Evolutionary conservation across 2,888 invertebrate species (phyloP), one percentile per base, ranked within the genome.

Genomic region (Nomada fabriciana): DNA sequence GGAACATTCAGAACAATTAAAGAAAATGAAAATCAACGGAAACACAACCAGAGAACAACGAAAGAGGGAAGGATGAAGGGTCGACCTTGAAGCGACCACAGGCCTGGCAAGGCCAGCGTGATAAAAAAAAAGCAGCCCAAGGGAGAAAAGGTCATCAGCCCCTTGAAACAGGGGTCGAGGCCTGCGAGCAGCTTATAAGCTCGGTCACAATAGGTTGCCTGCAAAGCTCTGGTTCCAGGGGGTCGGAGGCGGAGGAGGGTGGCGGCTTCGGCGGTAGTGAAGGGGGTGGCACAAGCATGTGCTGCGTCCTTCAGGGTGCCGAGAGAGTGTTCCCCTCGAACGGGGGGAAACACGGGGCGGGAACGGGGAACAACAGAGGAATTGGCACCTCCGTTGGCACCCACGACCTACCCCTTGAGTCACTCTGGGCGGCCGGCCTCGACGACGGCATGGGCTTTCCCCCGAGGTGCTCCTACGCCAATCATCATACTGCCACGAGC

Each of bases 351-450:
- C 90, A 89, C 88, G 87, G 83, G 61, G 50, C 82, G 15, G 83
- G 72, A 7, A 59, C 80, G 68, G 83, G 82, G 36, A 79, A 65
- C 79, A 82, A 73, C 80, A 82, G 82, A 63, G 81, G 83, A 23
- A 72, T 72, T n/a, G 80, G 82, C 29, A 81, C 86, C 69, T 85
- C 89, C n/a, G 81, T 87, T 55, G 89, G 88, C 53, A 87, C 90
- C 72, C 91, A 91, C 50, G 92, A 92, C 77, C 88, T 93, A 75
- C 93, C 93, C 68, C 88, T 93, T 73, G 93, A 94, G 86, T 93
- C 93, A 20, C 93, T 94, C 64, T 94, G 93, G 94, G 94, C 93
- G 36, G 94, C 93, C 36, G 94, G 93, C n/a, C 88, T 93, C 74
- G 93, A 93, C 85, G 92, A 93, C 47, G 93, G 93, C 65, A 93